These are phyloP conservation scores for Mus spicilegus DNA, from an alignment of 2,113 vertebrate genomes.

Conservation along the genomic window DNA sequence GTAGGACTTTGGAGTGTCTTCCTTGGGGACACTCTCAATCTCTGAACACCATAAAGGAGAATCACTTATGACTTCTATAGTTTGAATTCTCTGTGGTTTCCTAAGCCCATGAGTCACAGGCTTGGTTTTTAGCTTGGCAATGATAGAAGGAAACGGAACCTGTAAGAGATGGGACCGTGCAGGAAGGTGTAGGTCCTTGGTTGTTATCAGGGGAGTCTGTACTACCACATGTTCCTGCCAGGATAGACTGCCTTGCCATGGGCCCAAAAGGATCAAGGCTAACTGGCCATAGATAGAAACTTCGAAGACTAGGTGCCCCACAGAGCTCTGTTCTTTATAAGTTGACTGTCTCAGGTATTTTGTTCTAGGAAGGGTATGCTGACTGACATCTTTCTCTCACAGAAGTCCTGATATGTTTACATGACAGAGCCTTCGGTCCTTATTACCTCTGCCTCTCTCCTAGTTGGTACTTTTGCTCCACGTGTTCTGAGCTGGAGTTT, in stretches of 20 bases:
- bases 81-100: background rate
- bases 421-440: background rate
- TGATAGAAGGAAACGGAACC: fast-evolving
- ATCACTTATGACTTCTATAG: background rate
- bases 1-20: fast-evolving
- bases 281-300: background rate
- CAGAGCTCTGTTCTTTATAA: background rate
- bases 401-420: background rate
- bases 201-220: too few relatives aligned
- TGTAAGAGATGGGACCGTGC: too few relatives aligned
- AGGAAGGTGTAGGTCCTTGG: background rate
- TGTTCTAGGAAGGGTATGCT: background rate
- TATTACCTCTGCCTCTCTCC: background rate
- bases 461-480: too few relatives aligned
- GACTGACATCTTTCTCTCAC: background rate
- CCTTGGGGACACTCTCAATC: fast-evolving
- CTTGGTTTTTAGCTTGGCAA: background rate
- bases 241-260: background rate
- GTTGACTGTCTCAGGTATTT: background rate
- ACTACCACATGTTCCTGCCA: too few relatives aligned
- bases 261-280: background rate
- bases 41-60: background rate
- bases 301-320: background rate
- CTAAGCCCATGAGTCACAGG: background rate
- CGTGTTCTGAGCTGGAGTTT: too few relatives aligned